Evolutionary conservation across 2,888 invertebrate genomes (phyloP).

Genomic region (Galerucella calmariensis): DNA sequence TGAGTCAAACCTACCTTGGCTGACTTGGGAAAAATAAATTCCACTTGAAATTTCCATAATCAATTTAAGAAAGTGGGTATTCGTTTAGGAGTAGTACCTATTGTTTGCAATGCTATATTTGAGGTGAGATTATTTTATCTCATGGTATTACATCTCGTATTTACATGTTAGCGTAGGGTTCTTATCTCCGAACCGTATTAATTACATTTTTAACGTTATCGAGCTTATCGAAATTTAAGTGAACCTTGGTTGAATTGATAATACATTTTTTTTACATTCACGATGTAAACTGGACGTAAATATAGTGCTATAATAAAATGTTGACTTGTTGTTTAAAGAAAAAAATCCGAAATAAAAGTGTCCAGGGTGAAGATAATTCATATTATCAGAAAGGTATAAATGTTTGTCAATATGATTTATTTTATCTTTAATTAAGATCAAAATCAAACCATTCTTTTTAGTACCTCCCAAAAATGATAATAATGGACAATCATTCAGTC

Average conservation of each 20-base stretch:
- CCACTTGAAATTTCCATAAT: no score
- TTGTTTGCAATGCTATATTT: background rate
- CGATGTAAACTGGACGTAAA: background rate
- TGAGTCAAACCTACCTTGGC: no score
- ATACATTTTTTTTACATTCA: background rate
- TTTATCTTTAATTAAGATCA: background rate
- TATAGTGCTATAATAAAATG: background rate
- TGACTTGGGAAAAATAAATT: no score
- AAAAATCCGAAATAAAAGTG: background rate
- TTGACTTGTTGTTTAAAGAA: constrained; percentile 17
- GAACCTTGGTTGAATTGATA: background rate
- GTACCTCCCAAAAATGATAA: background rate
- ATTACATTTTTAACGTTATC: background rate
- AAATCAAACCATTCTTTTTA: background rate
- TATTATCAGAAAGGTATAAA: background rate
- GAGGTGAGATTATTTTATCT: background rate
- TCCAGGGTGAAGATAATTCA: background rate
- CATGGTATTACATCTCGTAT: background rate
- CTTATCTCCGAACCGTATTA: background rate
- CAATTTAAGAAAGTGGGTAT: no score
- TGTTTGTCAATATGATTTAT: background rate
- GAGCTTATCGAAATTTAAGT: background rate
- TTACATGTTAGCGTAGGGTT: background rate
- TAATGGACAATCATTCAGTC: background rate
- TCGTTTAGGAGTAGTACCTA: no score